phyloP scores from a whole-genome alignment of 2,888 invertebrate genomes.

The Cantharis nigra region DNA sequence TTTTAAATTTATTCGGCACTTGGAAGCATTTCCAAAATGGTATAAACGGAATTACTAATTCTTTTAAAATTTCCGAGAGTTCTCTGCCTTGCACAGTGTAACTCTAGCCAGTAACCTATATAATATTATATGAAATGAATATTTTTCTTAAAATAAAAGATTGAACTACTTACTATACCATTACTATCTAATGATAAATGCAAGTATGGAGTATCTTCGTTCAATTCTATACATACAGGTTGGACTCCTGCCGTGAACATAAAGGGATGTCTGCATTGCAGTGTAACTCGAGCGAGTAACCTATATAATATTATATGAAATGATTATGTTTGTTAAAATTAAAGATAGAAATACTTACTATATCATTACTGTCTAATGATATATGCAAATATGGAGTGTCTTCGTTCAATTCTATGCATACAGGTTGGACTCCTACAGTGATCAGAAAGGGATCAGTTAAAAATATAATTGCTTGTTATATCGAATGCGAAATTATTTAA shows the following conservation, averaged over 20 bases:
- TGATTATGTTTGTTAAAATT: no score
- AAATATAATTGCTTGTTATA: constrained; percentile 48
- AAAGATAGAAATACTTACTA: constrained; percentile 30
- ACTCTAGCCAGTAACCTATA: background rate
- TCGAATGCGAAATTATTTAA: constrained; percentile 41
- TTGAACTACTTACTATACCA: constrained; percentile 36
- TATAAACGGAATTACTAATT: background rate
- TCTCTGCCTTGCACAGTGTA: background rate
- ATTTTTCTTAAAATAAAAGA: no score
- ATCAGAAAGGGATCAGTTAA: constrained; percentile 42
- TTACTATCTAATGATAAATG: constrained; percentile 3
- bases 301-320: background rate
- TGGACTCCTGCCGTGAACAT: constrained; percentile 44
- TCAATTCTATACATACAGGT: constrained; percentile 43
- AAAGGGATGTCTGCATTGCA: constrained; percentile 29
- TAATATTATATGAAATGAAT: no score
- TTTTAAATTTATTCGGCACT: background rate
- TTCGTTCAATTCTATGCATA: constrained; percentile 37
- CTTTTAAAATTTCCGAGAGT: background rate
- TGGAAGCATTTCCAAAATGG: background rate
- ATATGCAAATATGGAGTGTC: background rate
- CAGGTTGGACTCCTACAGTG: constrained; percentile 46
- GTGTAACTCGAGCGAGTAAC: background rate
- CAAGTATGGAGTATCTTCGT: no score
- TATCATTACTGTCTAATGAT: constrained; percentile 22